Percentiles rank a stretch among this genome's conserved stretches.
These are phyloP conservation scores for Spicauda simplicius DNA, from an alignment of 2,888 invertebrate genomes.

Conservation along the genomic window DNA sequence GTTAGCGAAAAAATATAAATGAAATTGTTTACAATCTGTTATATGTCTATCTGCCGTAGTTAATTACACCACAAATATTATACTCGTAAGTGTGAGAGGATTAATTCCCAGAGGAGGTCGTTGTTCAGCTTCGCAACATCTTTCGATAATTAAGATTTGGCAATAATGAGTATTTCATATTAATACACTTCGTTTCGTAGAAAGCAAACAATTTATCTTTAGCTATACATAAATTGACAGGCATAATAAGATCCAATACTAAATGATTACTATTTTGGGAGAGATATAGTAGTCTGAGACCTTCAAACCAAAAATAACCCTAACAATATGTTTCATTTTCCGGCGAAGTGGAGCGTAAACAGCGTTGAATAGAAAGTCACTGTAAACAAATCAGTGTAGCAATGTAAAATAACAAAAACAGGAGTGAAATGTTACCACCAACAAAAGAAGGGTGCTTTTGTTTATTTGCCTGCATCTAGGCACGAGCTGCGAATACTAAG, in stretches of 20 bases:
- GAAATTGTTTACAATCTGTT: too few relatives aligned
- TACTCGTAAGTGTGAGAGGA: too few relatives aligned
- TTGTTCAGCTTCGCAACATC: too few relatives aligned
- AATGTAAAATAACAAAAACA: neutral
- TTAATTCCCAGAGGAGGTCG: too few relatives aligned
- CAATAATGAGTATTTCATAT: too few relatives aligned
- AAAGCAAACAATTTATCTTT: too few relatives aligned
- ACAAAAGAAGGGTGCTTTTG: constrained; percentile 5
- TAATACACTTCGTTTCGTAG: too few relatives aligned
- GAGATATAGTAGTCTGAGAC: neutral
- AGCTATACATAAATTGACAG: neutral
- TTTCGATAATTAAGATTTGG: too few relatives aligned
- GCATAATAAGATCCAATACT: neutral
- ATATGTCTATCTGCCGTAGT: too few relatives aligned
- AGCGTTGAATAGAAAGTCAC: neutral
- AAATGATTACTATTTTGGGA: neutral
- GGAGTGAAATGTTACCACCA: neutral
- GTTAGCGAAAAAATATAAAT: too few relatives aligned
- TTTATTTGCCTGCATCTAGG: constrained; percentile 3
- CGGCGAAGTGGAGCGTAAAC: neutral
- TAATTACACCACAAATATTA: too few relatives aligned
- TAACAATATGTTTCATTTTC: constrained; percentile 4
- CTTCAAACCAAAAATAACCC: constrained; percentile 6
- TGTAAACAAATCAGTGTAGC: neutral
- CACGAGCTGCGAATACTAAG: neutral